Evolutionary conservation across 2,888 invertebrate species (phyloP).

Genomic region (Chydorus sphaericus): DNA sequence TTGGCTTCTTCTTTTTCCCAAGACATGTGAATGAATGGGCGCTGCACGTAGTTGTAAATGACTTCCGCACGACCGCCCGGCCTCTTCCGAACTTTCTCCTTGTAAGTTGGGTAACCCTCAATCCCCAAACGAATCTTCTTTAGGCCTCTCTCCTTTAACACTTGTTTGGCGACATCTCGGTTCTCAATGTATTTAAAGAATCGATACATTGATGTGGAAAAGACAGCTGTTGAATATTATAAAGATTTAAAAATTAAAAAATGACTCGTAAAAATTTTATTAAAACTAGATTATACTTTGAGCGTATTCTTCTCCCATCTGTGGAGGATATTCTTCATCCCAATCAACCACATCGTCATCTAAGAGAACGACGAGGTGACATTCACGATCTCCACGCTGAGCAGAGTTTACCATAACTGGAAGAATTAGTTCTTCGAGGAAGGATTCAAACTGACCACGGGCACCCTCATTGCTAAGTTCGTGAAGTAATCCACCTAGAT

Average conservation of each 20-base stretch:
- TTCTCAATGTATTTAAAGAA: conserved; percentile 99
- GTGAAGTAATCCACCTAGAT: conserved; percentile 80
- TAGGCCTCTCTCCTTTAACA: conserved; percentile 92
- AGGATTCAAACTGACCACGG: conserved; percentile 86
- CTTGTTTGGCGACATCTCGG: conserved; percentile 96
- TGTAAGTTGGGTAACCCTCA: conserved; percentile 98
- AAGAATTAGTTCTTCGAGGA: conserved; percentile 84
- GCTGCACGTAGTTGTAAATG: conserved; percentile 98
- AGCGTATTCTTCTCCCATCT: conserved; percentile 98
- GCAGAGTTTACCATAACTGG: conserved; percentile 92
- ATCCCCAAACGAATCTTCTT: conserved; percentile 98
- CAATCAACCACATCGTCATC: conserved; percentile 95
- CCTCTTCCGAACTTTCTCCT: conserved; percentile 91
- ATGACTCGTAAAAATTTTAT: background rate
- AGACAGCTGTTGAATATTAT: conserved; percentile 50
- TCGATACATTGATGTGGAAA: conserved; percentile 86
- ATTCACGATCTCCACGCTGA: conserved; percentile 89
- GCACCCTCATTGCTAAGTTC: conserved; percentile 99
- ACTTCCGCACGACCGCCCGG: conserved; percentile 92
- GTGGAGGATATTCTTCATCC: conserved; percentile 98
- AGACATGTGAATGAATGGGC: conserved; percentile 97
- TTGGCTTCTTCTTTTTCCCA: conserved; percentile 99
- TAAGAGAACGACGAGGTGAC: conserved; percentile 87
- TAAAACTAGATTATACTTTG: conserved; percentile 48
- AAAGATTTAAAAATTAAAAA: conserved; percentile 7